Evolutionary conservation across 1,140 invertebrate species (phyloP), one percentile per base, ranked within the genome.

Genomic region (Zaprionus taronus): DNA sequence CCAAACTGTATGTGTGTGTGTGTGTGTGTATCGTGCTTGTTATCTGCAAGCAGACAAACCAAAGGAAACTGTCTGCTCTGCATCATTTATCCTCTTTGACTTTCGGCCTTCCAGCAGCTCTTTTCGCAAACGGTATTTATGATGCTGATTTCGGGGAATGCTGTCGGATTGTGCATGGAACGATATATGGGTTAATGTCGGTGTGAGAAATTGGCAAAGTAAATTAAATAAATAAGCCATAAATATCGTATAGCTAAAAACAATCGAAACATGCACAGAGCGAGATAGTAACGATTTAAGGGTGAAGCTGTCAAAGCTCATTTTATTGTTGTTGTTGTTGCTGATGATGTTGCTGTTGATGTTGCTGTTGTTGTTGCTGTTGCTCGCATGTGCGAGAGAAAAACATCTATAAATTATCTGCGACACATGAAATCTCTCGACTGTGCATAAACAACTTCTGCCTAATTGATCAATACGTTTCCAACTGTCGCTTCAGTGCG

Each of bases 381-480:
- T 6, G 24, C 7, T 6, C 12, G 20, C 28, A 17, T 44, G 41
- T 41, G 38, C 4, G 15, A 17, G 20, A 38, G 28, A 55, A 58
- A 28, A 57, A 60, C 66, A 70, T 28, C 58, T 3, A 61, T 62
- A 70, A 62, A 62, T 62, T 67, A 44, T 31, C 17, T 47, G 24
- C 28, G 58, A 53, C 34, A 62, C 47, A 55, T 28, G 36, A 62
- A 77, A 57, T 72, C 53, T 26, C 28, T 22, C 14, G n/a, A 77
- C 41, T 47, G 53, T 55, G 44, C 56, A 73, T 75, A 89, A 72
- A 81, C 57, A 71, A 81, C 69, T 79, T 81, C 74, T 81, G 85
- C 81, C 85, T 89, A 89, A 89, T 89, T 89, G 85, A 89, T 89
- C 83, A 89, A 79, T 89, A 87, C 69, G 80, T 69, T 83, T 79